Conservation (phyloP, 2,797 vertebrate genomes). For the Eulemur albifrons region DNA sequence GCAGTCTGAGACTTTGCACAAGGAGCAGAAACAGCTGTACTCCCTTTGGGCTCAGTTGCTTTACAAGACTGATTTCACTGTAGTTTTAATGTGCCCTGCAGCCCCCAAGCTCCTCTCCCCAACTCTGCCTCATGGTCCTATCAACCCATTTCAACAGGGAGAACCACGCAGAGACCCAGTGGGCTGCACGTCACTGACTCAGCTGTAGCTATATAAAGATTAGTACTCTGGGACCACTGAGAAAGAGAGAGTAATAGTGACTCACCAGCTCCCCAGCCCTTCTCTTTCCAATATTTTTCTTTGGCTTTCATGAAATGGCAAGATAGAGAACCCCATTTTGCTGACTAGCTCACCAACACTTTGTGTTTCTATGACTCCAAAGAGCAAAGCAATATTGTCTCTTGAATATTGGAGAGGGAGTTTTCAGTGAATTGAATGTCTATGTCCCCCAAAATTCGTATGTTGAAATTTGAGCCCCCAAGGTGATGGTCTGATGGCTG, state of each 20-base stretch:
- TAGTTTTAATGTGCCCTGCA: not conserved
- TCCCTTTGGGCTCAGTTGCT: not conserved
- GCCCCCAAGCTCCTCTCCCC: not conserved
- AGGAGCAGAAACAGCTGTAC: not conserved
- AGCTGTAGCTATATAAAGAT: not conserved
- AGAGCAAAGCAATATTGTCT: not conserved
- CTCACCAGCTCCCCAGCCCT: not conserved
- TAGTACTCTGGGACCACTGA: not conserved
- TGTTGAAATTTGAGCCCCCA: not conserved
- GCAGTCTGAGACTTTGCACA: not conserved
- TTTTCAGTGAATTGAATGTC: not conserved
- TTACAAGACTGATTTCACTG: not conserved
- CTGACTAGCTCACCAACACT: not conserved
- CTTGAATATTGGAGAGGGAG: not conserved
- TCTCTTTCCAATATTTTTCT: not conserved
- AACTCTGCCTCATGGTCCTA: not conserved
- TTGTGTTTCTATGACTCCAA: not conserved
- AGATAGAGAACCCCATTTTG: not conserved
- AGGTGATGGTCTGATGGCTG: not conserved
- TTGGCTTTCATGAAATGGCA: conserved; percentile 1
- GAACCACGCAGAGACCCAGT: not conserved
- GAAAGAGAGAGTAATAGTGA: not conserved
- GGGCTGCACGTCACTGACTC: not conserved
- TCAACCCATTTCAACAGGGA: not conserved
- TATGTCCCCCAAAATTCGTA: not conserved